Base-by-base conservation (phyloP, 2,888 invertebrate species). In the Andrena flavipes region DNA sequence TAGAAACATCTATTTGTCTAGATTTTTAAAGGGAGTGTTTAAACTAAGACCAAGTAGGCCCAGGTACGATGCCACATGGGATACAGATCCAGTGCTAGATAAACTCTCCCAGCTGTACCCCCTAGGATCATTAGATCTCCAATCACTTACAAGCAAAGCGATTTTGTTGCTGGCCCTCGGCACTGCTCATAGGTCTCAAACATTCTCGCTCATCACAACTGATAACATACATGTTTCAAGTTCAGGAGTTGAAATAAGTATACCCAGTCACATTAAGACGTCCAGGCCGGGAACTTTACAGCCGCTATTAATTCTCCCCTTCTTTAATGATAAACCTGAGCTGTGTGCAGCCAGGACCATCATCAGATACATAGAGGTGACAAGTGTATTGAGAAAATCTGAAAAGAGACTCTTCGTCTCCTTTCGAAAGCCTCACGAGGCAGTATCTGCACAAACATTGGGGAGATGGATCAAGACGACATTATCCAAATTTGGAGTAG, bases 1-100 rank as follows among this genome's bases (percentile, higher is more conserved):
- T 51, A 51, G 16, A 51, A 51, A 51, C 6, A 20, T 20, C 7
- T 20, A 51, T 20, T 6, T 51, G 16, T 51, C 51, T 20, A 20
- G 20, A 20, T 51, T 51, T 8, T 20, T 51, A 51, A 7, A 51
- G 51, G 20, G 20, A 20, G 51, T 51, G 8, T 51, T 51, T 20
- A 51, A 51, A 51, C 20, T 51, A 6, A 51, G 51, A 51, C 51
- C 51, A 51, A 51, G 51, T 51, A 51, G 51, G 8, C 51, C 51
- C 51, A 51, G 7, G n/a, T 51, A 51, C n/a, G 51, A 51, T n/a
- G 16, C 51, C 20, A 51, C 51, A 51, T 51, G 51, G 51, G 51
- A 51, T 51, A 51, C 2, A 51, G 51, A 51, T 51, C 16, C 51
- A 0, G 20, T 51, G 51, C 20, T 51, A 5, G n/a, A 51, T 51